Base-by-base conservation (phyloP, 2,888 invertebrate genomes). In the Tipula helvola region DNA sequence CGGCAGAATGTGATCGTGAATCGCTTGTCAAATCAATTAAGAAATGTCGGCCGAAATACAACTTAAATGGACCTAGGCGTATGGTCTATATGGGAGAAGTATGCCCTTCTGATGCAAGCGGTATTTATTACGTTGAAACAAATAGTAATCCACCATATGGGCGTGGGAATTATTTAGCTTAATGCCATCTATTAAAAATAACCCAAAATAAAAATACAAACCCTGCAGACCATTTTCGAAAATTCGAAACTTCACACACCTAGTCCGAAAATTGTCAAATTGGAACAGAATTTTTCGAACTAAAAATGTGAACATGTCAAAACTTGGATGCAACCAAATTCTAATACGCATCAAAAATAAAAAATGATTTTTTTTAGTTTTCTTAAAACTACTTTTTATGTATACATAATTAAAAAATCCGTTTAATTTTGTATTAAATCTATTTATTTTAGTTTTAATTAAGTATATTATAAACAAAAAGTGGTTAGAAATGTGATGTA, bases 51-150 rank as follows among this genome's bases (percentile, higher is more conserved):
- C 87, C 87, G 0, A 87, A 87, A 0, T 87, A 84, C 36, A 87
- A 16, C 71, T 87, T 5, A 4, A 87, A 3, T n/a, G 87, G 86
- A 87, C 87, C 86, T 12, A 86, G 86, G 10, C 85, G 47, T 16
- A 86, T 87, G 47, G 89, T 90, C 10, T 89, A 90, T 47, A 91
- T 91, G 91, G 91, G 91, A 13, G 91, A 91, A 87, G 88, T 89
- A 84, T 83, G 36, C 36, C 5, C 52, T 87, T 88, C 5, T 86
- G 91, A 91, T 86, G 89, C 90, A 87, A 88, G 87, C 71, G 91
- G 90, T 8, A 88, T 88, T 42, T 91, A 88, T 87, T 91, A 89
- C 87, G 88, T 91, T 87, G 88, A 89, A 88, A 91, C 92, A 0
- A 90, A 90, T 87, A 89, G 88, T 84, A 89, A 88, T 88, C 90